A percentile compares a stretch with the other conserved stretches of the same genome.
phyloP scores from a whole-genome alignment of 2,797 vertebrate species.

The Falco berigora region DNA sequence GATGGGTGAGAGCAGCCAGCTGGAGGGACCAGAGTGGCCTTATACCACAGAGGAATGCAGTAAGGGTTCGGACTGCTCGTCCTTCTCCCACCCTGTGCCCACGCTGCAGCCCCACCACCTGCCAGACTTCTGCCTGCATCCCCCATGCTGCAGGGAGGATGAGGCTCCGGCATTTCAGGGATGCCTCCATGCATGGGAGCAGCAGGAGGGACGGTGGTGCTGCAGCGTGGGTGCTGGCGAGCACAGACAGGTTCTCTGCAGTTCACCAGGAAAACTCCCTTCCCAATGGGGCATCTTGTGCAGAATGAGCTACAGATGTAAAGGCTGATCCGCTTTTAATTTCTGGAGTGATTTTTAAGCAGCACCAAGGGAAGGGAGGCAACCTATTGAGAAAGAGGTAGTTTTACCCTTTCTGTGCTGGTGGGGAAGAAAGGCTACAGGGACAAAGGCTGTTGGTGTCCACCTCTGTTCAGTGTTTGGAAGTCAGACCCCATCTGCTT shows the following conservation, averaged over 20 bases:
- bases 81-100: not conserved
- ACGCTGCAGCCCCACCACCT: not conserved
- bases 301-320: not conserved
- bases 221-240: not conserved
- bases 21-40: not conserved
- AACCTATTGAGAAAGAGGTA: not conserved
- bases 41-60: accelerated
- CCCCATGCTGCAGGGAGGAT: accelerated
- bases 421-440: not conserved
- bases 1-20: not conserved
- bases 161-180: not conserved
- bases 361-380: not conserved
- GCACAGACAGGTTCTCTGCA: not conserved
- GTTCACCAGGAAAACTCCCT: not conserved
- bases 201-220: not conserved
- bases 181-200: not conserved
- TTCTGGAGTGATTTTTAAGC: not conserved
- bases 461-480: not conserved
- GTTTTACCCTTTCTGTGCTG: not conserved
- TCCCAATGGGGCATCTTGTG: accelerated
- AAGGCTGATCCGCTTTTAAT: not conserved
- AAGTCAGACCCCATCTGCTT: not conserved
- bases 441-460: not conserved
- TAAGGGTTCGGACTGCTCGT: not conserved
- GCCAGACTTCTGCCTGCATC: not conserved